Base-by-base conservation (phyloP, 2,888 invertebrate genomes). In the Epiblema foenella region DNA sequence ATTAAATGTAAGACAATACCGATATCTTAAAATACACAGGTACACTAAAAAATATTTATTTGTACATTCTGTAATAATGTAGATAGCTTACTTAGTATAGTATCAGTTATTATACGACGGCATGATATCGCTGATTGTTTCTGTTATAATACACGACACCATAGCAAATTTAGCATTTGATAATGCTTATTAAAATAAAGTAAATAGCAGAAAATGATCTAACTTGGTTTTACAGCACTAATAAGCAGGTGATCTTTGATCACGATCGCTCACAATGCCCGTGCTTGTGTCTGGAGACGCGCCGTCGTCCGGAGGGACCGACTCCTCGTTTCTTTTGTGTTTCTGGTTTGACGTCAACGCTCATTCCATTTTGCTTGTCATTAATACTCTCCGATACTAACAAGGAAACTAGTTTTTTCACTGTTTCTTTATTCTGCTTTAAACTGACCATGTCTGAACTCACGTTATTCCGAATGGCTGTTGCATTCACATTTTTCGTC, bases 381-480 rank as follows among this genome's bases (percentile, higher is more conserved):
- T 20, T 54, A 15, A 2, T 46, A 10, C 73, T 69, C 74, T 82
- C 83, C 29, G 69, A 75, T 5, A 88, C 75, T 24, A 91, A 73
- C 39, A 83, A 20, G 1, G 77, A 74, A 9, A 88, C 91, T 7
- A 90, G 78, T 74, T 79, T 86, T 69, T 86, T 86, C 0, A 88
- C 91, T 33, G 75, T 81, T 11, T 78, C 56, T 33, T 90, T 76
- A 63, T 88, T 89, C 3, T 73, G 68, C 57, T 80, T 77, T 3
- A 75, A 12, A 60, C 76, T 75, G 5, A 68, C 8, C 24, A 33
- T 39, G 20, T 54, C 64, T 54, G 24, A 20, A n/a, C 52, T 39
- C 15, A 37, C 37, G 24, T 63, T 68, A 42, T 67, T 73, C 59
- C 60, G 17, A 2, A 49, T 2, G 3, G 17, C 8, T 8, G 8